phyloP scores from a whole-genome alignment of 2,797 vertebrate genomes.

The Peromyscus melanophrys region DNA sequence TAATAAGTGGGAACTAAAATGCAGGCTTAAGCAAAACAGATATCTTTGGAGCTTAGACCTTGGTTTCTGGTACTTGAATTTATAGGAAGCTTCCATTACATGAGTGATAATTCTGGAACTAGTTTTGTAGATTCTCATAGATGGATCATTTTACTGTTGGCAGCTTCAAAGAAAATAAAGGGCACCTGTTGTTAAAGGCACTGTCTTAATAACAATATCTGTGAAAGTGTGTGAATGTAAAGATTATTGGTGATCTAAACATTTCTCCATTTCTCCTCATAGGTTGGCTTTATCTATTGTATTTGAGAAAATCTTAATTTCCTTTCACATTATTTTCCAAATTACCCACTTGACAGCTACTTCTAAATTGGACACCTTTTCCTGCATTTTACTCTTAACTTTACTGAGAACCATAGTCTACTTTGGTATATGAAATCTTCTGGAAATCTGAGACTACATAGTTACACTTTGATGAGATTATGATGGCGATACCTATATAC shows the following conservation, averaged over 20 bases:
- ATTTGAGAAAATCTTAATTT: neutral
- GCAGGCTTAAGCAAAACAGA: neutral
- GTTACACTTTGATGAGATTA: neutral
- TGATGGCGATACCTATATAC: neutral
- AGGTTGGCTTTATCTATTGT: neutral
- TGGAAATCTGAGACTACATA: neutral
- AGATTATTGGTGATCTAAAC: neutral
- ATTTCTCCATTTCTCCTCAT: neutral
- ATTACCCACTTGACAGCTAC: neutral
- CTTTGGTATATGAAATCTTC: neutral
- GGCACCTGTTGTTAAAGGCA: neutral
- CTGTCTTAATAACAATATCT: neutral
- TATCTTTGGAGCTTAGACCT: neutral
- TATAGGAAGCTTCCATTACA: neutral
- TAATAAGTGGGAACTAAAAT: neutral
- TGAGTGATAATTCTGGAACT: neutral
- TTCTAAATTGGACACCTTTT: neutral
- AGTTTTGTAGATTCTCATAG: neutral
- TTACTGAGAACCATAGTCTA: neutral
- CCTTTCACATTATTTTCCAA: neutral
- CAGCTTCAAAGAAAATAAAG: neutral
- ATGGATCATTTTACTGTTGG: neutral
- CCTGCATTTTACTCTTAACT: neutral
- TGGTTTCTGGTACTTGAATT: neutral
- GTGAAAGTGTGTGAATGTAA: neutral